phyloP scores from a whole-genome alignment of 2,113 vertebrate genomes.

The Opisthocomus hoazin region DNA sequence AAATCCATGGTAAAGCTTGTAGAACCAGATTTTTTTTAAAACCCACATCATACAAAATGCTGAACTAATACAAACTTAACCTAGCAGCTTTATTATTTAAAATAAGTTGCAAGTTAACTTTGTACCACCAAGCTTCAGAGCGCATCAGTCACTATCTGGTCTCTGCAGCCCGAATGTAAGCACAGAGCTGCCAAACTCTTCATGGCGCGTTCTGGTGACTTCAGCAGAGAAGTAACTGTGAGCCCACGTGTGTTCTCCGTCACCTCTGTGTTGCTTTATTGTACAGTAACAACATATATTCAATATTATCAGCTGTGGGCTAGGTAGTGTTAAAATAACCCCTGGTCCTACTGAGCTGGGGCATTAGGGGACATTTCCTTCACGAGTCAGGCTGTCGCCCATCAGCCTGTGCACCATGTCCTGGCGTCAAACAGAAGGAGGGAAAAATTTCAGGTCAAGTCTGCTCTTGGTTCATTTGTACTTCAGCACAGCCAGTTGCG shows the following conservation, averaged over 20 bases:
- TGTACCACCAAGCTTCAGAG: not conserved
- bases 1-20: slow-evolving; percentile 21
- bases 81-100: not conserved
- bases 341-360: not conserved
- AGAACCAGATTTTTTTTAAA: not conserved
- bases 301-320: not conserved
- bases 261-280: not conserved
- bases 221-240: not conserved
- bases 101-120: not conserved
- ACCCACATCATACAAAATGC: not conserved
- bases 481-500: not conserved
- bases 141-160: not conserved
- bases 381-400: not conserved
- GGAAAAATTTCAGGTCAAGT: not conserved
- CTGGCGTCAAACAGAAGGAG: not conserved
- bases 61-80: not conserved
- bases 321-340: not conserved
- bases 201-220: rapidly evolving
- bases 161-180: not conserved
- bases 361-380: not conserved
- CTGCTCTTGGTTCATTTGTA: not conserved
- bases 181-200: not conserved
- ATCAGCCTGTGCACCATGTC: not conserved
- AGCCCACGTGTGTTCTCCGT: rapidly evolving
- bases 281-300: not conserved